These are phyloP conservation scores for Paracanthobrama guichenoti DNA, from an alignment of 2,113 vertebrate species.

Conservation along the genomic window DNA sequence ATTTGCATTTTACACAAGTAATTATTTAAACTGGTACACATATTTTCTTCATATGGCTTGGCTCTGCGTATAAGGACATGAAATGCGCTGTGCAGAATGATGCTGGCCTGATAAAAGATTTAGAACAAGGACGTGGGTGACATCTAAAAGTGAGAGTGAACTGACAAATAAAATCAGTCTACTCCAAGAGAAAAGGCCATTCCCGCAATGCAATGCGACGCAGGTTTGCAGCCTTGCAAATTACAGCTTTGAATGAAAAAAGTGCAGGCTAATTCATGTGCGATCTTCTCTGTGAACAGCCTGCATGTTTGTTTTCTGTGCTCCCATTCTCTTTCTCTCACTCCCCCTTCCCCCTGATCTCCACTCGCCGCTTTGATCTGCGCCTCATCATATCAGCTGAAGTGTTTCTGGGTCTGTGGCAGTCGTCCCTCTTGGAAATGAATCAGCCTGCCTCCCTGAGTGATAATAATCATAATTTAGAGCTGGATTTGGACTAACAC, in stretches of 20 bases:
- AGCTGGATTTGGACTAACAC: constrained; percentile 12
- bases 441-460: constrained; percentile 46
- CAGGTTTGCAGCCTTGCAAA: neutral
- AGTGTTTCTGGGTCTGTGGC: constrained; percentile 39
- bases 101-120: constrained; percentile 20
- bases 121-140: neutral
- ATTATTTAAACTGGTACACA: neutral
- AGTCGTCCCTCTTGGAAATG: constrained; percentile 24
- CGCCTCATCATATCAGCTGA: constrained; percentile 21
- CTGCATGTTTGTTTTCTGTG: constrained; percentile 24
- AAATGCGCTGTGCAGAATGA: neutral
- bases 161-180: constrained; percentile 15
- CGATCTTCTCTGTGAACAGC: constrained; percentile 7
- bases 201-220: neutral
- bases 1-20: neutral
- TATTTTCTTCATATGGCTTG: neutral
- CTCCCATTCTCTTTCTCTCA: neutral
- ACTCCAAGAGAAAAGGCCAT: neutral
- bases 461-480: constrained; percentile 53
- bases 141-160: constrained; percentile 7
- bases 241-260: constrained; percentile 36
- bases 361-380: constrained; percentile 38
- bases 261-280: constrained; percentile 48
- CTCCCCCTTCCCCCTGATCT: constrained; percentile 19
- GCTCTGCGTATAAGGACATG: neutral